These are phyloP conservation scores for Cyclophora punctaria DNA, from an alignment of 2,888 invertebrate species.

Conservation along the genomic window DNA sequence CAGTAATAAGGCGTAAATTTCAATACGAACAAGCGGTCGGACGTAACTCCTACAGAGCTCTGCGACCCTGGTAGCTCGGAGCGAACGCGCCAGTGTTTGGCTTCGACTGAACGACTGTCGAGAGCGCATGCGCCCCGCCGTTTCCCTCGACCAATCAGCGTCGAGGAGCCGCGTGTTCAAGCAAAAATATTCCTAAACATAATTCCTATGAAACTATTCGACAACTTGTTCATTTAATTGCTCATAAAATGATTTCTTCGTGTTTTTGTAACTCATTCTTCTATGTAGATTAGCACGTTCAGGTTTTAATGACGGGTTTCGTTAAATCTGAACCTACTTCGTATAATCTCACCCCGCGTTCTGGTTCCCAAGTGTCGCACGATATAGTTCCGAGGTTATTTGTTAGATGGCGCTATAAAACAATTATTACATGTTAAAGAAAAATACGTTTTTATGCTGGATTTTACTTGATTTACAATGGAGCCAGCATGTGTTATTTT, in stretches of 20 bases:
- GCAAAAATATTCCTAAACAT: slow-evolving; percentile 32
- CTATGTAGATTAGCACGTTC: not conserved
- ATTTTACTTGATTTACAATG: not conserved
- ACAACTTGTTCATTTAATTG: slow-evolving; percentile 5
- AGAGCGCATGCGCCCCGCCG: slow-evolving; percentile 71
- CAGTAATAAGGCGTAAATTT: slow-evolving; percentile 24
- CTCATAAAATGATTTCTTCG: not conserved
- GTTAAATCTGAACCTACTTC: not conserved
- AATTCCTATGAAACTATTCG: slow-evolving; percentile 16
- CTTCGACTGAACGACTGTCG: slow-evolving; percentile 57
- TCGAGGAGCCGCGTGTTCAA: slow-evolving; percentile 37
- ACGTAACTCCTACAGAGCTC: slow-evolving; percentile 64
- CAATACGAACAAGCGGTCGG: slow-evolving; percentile 14
- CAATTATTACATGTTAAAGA: slow-evolving; percentile 15
- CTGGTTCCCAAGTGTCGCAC: slow-evolving; percentile 29
- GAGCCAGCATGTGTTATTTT: too few species aligned
- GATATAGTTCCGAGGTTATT: slow-evolving; percentile 45
- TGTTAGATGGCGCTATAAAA: slow-evolving; percentile 61
- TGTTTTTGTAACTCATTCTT: not conserved
- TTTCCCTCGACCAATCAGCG: slow-evolving; percentile 58
- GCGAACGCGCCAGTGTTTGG: slow-evolving; percentile 73
- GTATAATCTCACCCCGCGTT: slow-evolving; percentile 13
- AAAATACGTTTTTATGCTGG: not conserved
- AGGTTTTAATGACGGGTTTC: not conserved
- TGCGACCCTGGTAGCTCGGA: slow-evolving; percentile 70